Base-by-base conservation (phyloP, 2,113 vertebrate species). In the Nannobrachium achirus region DNA sequence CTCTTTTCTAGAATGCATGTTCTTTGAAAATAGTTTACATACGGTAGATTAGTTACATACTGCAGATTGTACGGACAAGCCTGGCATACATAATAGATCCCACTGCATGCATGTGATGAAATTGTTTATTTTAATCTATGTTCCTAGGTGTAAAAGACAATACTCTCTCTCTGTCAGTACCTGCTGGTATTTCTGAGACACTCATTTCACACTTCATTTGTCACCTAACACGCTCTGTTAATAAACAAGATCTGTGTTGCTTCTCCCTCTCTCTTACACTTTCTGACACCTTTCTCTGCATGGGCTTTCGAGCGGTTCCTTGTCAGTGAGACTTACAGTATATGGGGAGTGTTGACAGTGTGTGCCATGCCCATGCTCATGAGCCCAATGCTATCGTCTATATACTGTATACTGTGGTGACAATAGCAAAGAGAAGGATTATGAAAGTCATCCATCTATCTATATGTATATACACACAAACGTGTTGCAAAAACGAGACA, bases 151-250 rank as follows among this genome's bases (percentile, higher is more conserved):
- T 65, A 63, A 81, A 66, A 70, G 76, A 50, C 15, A 56, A 68
- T 41, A 10, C 49, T 44, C 50, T 78, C 73, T 64, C 57, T 8
- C 58, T 50, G 10, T 52, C 46, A 70, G 42, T 78, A 81, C 80
- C 82, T 25, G 25, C n/a, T 88, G 84, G 46, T 67, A 68, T 57
- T 66, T 84, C 77, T 76, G 67, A 52, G 33, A 67, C 38, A 46
- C 75, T 88, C 79, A 91, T 90, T 88, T 90, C 88, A 89, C 69
- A 82, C 81, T 89, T 88, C 81, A 89, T 90, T 91, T 85, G 80
- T 79, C 25, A 8, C 82, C 76, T 79, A 76, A 71, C 80, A 39
- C 68, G 76, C 78, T 67, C 71, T 53, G 75, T 91, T 88, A 87
- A 88, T 90, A 87, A 90, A 89, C 83, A 86, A 75, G 71, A 68